phyloP scores from a whole-genome alignment of 2,113 vertebrate species.

The Corydoras maculifer region DNA sequence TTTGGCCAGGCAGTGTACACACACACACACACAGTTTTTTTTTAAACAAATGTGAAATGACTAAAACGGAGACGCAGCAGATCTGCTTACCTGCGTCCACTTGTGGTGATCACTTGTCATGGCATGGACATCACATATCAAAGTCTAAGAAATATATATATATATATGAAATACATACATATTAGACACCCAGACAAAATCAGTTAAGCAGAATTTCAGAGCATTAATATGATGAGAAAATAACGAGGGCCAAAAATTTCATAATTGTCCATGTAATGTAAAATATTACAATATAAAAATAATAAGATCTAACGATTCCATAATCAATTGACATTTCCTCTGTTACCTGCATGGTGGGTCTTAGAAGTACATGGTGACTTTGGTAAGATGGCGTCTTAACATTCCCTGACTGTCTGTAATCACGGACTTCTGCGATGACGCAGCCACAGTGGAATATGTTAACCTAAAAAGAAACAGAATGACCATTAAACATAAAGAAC shows the following conservation, averaged over 20 bases:
- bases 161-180: background rate
- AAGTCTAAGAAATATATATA: conserved; percentile 71
- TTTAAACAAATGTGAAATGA: no score
- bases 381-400: conserved; percentile 89
- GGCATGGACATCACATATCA: conserved; percentile 95
- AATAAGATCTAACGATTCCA: no score
- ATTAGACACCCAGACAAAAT: no score
- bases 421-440: conserved; percentile 93
- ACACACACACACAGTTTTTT: no score
- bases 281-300: no score
- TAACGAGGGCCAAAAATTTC: no score
- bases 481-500: background rate
- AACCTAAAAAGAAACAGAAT: conserved; percentile 66
- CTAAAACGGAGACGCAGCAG: no score
- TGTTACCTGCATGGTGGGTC: conserved; percentile 93
- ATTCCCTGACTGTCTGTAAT: conserved; percentile 89
- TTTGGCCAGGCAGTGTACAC: no score
- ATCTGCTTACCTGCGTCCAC: conserved; percentile 86
- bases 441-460: conserved; percentile 99
- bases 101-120: conserved; percentile 99
- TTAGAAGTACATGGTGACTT: conserved; percentile 87
- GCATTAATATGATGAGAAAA: no score
- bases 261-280: no score
- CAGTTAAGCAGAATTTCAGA: no score
- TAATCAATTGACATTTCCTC: no score